Conservation (phyloP, 2,797 vertebrate species). For the Hoplostethus mediterraneus region DNA sequence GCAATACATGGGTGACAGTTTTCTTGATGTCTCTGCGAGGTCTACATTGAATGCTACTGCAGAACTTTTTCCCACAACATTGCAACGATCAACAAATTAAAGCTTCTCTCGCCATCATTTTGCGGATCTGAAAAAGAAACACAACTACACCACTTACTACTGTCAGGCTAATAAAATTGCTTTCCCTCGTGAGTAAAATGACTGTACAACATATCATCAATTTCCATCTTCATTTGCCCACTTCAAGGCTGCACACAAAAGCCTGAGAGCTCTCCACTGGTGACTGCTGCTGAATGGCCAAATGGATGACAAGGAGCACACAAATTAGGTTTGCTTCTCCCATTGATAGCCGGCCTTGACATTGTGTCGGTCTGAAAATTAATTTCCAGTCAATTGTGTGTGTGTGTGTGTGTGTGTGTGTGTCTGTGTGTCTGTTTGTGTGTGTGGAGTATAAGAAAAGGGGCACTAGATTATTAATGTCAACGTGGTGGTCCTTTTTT, state of each 20-base stretch:
- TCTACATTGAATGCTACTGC: too few relatives aligned
- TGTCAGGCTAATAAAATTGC: slow-evolving; percentile 52
- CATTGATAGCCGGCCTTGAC: slow-evolving; percentile 79
- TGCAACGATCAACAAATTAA: too few relatives aligned
- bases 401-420: background rate
- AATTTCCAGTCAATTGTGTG: slow-evolving; percentile 77
- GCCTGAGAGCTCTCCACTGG: slow-evolving; percentile 74
- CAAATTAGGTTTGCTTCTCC: slow-evolving; percentile 77
- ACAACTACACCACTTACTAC: slow-evolving; percentile 35
- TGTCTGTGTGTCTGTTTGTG: background rate
- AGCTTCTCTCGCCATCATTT: slow-evolving; percentile 1
- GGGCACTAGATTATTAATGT: slow-evolving; percentile 53
- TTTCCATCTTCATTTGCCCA: slow-evolving; percentile 72
- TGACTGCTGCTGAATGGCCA: slow-evolving; percentile 74
- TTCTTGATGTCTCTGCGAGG: too few relatives aligned
- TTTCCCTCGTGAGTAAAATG: slow-evolving; percentile 52
- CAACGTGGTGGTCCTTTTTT: slow-evolving; percentile 26
- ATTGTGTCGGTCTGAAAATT: slow-evolving; percentile 81
- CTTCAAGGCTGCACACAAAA: slow-evolving; percentile 68
- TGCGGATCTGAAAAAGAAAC: slow-evolving; percentile 1
- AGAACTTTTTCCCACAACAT: too few relatives aligned
- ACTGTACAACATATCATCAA: slow-evolving; percentile 56
- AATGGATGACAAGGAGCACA: slow-evolving; percentile 73
- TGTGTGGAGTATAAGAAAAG: slow-evolving; percentile 12
- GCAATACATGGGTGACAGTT: too few relatives aligned